These are phyloP conservation scores for Chalcis sispes DNA, from an alignment of 2,888 invertebrate species.

Conservation along the genomic window DNA sequence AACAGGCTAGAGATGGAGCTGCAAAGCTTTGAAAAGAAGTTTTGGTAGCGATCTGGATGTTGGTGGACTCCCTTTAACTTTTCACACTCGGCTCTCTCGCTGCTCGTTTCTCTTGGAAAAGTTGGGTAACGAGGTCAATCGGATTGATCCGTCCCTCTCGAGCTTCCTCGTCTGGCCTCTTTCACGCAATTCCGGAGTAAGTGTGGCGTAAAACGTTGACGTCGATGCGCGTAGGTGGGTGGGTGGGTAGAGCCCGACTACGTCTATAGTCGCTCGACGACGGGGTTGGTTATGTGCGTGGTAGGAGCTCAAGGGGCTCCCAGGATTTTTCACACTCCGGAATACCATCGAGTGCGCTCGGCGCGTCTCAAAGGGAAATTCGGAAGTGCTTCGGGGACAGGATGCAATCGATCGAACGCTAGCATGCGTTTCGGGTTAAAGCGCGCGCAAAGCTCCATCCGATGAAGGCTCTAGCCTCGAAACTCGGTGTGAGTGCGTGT, in stretches of 20 bases:
- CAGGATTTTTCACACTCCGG: constrained; percentile 21
- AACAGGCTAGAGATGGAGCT: no score
- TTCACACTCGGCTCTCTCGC: constrained; percentile 3
- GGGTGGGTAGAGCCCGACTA: no score
- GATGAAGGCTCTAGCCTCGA: not conserved
- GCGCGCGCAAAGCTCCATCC: constrained; percentile 16
- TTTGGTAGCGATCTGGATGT: no score
- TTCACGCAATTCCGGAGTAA: constrained; percentile 17
- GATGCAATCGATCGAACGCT: constrained; percentile 34
- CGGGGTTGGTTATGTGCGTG: no score
- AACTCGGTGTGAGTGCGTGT: not conserved
- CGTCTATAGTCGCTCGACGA: no score
- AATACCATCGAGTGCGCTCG: constrained; percentile 1
- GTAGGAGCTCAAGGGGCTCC: not conserved
- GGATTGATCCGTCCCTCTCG: constrained; percentile 18
- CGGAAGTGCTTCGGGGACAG: constrained; percentile 26
- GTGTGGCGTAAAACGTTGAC: constrained; percentile 7
- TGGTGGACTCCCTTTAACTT: constrained; percentile 4
- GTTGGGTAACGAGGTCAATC: constrained; percentile 33
- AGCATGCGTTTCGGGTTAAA: not conserved
- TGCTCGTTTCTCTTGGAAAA: constrained; percentile 14
- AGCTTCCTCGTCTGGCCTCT: not conserved
- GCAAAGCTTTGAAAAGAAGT: no score
- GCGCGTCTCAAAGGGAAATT: constrained; percentile 36
- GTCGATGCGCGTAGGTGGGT: no score